Evolutionary conservation across 2,888 invertebrate genomes (phyloP), one percentile per base, ranked within the genome.

Genomic region (Galerucella pusilla): DNA sequence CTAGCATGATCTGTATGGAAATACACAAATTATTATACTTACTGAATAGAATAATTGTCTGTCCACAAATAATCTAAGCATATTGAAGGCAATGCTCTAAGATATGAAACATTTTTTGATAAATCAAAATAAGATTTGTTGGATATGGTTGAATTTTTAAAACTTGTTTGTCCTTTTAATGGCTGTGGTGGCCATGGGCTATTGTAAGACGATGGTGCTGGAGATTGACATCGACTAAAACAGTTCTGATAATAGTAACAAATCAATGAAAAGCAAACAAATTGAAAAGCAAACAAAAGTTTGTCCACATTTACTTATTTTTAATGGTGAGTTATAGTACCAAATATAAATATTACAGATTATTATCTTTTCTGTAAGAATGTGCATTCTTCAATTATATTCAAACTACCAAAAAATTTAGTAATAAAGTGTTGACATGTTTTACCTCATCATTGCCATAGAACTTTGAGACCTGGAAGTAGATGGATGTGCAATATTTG

Each of bases 61-160:
- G 94, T 94, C 97, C 97, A 98, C 14, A 97, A 89, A 84, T 95
- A 94, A 80, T 98, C 97, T 63, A 98, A 89, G 83, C 97, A 97
- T 78, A 97, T 90, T 81, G 95, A 94, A 0, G 97, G 97, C 80
- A 93, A 92, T 42, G 96, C 79, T 65, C 79, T 80, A 52, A 84
- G 78, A 77, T 83, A 80, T 5, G 85, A 82, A 73, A 84, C 83
- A 6, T 82, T 79, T 81, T 85, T 84, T 1, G 85, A 83, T 72
- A 78, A 80, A 65, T 86, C 84, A 68, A 85, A 85, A 71, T 83
- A 83, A 1, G 84, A 84, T 71, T 82, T 82, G 90, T 91, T 61
- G 89, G 90, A 74, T 7, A 75, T 72, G 9, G 78, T 65, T 49
- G 78, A 79, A 72, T 78, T 80, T 75, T 78, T 82, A 52, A 81